A percentile compares a stretch with the other conserved stretches of the same genome.
These are phyloP conservation scores for Gila orcuttii DNA, from an alignment of 2,113 vertebrate species.

Conservation along the genomic window DNA sequence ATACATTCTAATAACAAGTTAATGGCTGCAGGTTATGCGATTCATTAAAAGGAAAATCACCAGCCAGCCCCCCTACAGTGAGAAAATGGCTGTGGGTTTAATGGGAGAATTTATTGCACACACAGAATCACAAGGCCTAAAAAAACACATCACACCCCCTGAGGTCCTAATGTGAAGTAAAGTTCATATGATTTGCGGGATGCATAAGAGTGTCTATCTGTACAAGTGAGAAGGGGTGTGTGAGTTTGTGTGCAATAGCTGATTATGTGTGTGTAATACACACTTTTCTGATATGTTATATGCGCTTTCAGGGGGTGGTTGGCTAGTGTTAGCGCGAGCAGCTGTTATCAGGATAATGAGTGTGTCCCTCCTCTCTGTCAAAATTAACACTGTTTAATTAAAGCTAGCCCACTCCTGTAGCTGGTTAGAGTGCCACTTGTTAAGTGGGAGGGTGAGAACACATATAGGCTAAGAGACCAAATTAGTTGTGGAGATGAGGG, in stretches of 20 bases:
- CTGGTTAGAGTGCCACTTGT: constrained; percentile 56
- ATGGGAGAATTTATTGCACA: constrained; percentile 62
- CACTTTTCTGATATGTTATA: constrained; percentile 47
- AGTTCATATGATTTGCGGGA: background rate
- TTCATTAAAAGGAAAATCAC: constrained; percentile 65
- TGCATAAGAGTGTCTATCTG: background rate
- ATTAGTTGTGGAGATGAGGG: constrained; percentile 22
- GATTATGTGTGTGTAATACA: background rate
- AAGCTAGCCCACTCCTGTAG: constrained; percentile 63
- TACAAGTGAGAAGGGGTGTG: background rate
- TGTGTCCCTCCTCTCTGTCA: constrained; percentile 57
- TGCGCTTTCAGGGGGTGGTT: constrained; percentile 61
- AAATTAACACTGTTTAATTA: constrained; percentile 77
- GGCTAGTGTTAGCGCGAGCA: constrained; percentile 68
- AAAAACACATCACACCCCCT: constrained; percentile 17
- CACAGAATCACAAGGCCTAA: constrained; percentile 5
- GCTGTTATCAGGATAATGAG: constrained; percentile 73
- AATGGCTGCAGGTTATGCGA: constrained; percentile 66
- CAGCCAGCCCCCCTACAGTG: constrained; percentile 61
- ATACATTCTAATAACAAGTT: constrained; percentile 73
- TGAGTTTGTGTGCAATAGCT: constrained; percentile 12
- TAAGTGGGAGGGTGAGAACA: constrained; percentile 37
- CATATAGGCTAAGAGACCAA: background rate
- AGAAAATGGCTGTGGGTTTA: constrained; percentile 68
- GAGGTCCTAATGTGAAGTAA: background rate